phyloP scores from a whole-genome alignment of 2,113 vertebrate species.

The Vanacampus margaritifer region DNA sequence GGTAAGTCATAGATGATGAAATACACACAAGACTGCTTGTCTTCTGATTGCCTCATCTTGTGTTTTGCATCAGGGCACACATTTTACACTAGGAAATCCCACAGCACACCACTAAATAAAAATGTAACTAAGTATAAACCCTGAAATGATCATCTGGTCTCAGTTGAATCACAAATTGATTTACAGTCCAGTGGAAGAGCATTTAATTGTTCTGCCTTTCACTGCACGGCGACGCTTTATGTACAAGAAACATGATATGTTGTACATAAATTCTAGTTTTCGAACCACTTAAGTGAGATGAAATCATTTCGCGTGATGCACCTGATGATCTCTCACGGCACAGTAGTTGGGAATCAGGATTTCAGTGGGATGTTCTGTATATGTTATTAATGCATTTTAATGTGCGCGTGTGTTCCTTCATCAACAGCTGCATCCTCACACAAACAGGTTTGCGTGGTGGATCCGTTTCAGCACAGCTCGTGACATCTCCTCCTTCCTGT shows the following conservation, averaged over 20 bases:
- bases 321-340: not conserved
- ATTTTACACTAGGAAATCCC: not conserved
- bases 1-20: no score
- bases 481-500: constrained; percentile 39
- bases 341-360: not conserved
- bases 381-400: not conserved
- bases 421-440: constrained; percentile 21
- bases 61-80: not conserved
- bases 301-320: not conserved
- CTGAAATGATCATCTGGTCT: no score
- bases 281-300: not conserved
- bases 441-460: constrained; percentile 23
- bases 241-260: not conserved
- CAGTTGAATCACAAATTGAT: not conserved
- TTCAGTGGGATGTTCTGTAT: not conserved
- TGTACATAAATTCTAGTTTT: not conserved
- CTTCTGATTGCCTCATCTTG: not conserved
- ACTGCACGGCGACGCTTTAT: not conserved
- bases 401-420: constrained; percentile 1
- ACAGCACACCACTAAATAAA: not conserved
- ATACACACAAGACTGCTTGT: not conserved
- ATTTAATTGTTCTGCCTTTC: not conserved
- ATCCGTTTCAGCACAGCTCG: constrained; percentile 50
- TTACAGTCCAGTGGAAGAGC: not conserved
- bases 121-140: no score